Conservation (phyloP, 30 jellyfish, hydroid and myxozoan species). For the Aurelia sp. region DNA sequence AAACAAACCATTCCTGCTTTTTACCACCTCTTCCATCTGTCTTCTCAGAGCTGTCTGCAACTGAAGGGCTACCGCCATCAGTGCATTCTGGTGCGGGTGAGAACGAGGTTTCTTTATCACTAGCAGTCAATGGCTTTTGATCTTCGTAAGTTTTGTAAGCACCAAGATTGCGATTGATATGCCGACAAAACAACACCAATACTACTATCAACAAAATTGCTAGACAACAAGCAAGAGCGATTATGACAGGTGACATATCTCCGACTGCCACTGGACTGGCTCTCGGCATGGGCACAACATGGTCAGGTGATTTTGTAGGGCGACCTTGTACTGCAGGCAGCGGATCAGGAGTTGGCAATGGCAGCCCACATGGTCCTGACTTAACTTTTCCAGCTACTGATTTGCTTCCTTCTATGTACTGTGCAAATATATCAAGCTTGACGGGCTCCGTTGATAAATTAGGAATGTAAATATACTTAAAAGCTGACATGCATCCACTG, state of each 20-base stretch:
- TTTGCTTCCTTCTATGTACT: constrained; percentile 19
- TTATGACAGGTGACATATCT: constrained; percentile 36
- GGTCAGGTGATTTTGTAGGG: constrained; percentile 37
- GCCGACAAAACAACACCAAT: constrained; percentile 42
- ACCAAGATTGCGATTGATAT: constrained; percentile 67
- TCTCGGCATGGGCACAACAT: constrained; percentile 29
- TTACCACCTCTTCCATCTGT: constrained; percentile 20
- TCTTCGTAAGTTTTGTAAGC: constrained; percentile 77
- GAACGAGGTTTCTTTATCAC: constrained; percentile 19
- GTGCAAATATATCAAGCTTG: constrained; percentile 33
- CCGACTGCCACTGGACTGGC: neutral
- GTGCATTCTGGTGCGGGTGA: constrained; percentile 41
- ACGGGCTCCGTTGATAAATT: constrained; percentile 38
- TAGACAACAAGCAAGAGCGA: constrained; percentile 29
- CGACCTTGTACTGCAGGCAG: constrained; percentile 39
- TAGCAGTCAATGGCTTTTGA: constrained; percentile 39
- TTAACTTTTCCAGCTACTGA: constrained; percentile 30
- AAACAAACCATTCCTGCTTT: constrained; percentile 60
- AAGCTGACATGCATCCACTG: constrained; percentile 63
- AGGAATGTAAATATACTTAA: constrained; percentile 39
- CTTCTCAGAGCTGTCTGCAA: constrained; percentile 5
- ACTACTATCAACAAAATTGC: constrained; percentile 39
- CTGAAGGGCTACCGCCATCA: constrained; percentile 19
- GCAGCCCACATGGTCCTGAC: constrained; percentile 47
- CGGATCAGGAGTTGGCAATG: constrained; percentile 71